A percentile compares a stretch with the other conserved stretches of the same genome.
Evolutionary conservation across 2,113 vertebrate genomes (phyloP).

Genomic region (Antennarius striatus): DNA sequence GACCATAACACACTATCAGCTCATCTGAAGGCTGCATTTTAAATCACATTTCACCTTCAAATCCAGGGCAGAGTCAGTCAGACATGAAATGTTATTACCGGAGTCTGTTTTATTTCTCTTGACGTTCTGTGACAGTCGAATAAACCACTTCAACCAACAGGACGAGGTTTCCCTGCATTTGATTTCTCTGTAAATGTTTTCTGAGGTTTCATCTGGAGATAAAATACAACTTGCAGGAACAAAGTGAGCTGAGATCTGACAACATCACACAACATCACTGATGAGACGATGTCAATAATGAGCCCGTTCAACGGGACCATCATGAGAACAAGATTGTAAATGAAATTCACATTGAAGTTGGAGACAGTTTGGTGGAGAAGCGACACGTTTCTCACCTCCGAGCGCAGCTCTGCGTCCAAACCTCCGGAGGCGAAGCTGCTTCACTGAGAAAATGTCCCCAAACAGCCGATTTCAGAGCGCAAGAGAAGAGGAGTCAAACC

Average conservation of each 20-base stretch:
- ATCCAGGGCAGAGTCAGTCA: neutral
- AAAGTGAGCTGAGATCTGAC: constrained; percentile 48
- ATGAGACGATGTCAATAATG: constrained; percentile 15
- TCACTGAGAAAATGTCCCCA: constrained; percentile 31
- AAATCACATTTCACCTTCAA: neutral
- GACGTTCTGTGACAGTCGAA: no score
- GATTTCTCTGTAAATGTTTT: neutral
- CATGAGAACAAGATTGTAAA: neutral
- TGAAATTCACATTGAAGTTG: constrained; percentile 17
- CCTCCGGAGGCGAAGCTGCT: constrained; percentile 26
- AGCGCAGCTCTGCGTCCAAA: constrained; percentile 45
- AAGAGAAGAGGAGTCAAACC: neutral
- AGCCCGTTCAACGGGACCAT: constrained; percentile 7
- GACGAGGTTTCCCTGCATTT: neutral
- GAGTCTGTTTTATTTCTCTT: neutral
- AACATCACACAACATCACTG: constrained; percentile 8
- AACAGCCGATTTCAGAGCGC: neutral
- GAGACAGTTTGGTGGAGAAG: constrained; percentile 12
- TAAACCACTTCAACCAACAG: constrained; percentile 3
- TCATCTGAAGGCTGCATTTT: neutral
- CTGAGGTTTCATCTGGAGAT: neutral
- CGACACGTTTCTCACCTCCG: constrained; percentile 63
- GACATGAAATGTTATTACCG: no score
- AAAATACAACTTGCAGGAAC: constrained; percentile 40
- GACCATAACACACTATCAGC: neutral